Conservation (phyloP, 2,888 invertebrate genomes). For the Lumbricus terrestris region DNA sequence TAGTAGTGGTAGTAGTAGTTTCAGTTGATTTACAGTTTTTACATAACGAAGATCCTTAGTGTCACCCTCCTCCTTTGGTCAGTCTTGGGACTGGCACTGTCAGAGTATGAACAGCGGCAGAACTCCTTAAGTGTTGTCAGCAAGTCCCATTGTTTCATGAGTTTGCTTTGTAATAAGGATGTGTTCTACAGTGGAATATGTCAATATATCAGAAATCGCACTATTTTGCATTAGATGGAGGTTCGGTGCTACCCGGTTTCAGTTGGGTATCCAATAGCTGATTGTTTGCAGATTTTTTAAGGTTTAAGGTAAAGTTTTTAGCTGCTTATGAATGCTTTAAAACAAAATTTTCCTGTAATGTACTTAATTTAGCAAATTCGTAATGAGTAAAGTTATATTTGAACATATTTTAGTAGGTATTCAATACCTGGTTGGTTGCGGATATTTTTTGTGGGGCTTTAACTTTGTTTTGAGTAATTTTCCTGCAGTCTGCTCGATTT, state of each 20-base stretch:
- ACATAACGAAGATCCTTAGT: too few relatives aligned
- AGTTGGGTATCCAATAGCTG: not conserved
- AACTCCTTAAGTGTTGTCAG: not conserved
- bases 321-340: too few relatives aligned
- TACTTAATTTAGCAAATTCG: too few relatives aligned
- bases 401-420: not conserved
- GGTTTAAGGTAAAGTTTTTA: too few relatives aligned
- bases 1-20: too few relatives aligned
- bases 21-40: too few relatives aligned
- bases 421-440: not conserved
- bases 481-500: not conserved
- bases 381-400: too few relatives aligned
- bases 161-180: not conserved
- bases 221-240: not conserved
- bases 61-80: too few relatives aligned
- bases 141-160: not conserved
- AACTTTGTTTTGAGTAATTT: not conserved
- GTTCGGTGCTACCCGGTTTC: not conserved
- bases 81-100: too few relatives aligned
- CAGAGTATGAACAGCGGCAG: too few relatives aligned
- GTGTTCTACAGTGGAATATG: not conserved
- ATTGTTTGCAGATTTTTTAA: not conserved
- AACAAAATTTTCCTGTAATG: too few relatives aligned
- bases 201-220: not conserved
- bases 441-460: not conserved